Evolutionary conservation across 1,140 invertebrate species (phyloP), one percentile per base, ranked within the genome.

Genomic region (Sinonovacula constricta): DNA sequence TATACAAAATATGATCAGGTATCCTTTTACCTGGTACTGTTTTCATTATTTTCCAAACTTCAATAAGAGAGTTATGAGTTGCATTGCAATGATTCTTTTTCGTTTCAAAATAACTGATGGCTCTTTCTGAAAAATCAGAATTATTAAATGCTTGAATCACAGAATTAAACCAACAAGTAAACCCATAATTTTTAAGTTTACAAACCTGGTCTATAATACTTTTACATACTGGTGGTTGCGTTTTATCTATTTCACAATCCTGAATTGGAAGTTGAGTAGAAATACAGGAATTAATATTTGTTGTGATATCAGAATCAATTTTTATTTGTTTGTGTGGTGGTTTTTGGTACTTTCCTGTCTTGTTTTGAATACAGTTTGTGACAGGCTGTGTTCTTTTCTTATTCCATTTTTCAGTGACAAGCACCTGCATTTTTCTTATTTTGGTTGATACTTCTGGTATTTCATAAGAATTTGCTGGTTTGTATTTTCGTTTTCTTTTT

Each of bases 101-200:
- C n/a, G n/a, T n/a, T n/a, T n/a, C n/a, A n/a, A n/a, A n/a, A n/a
- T n/a, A 5, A 56, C 24, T 56, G 5, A 56, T 5, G 7, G 22
- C 54, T 10, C 7, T 56, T n/a, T 56, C 22, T 15, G 54, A 56
- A 12, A 56, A 5, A 56, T 56, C 26, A 10, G 12, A 15, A 56
- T 56, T 7, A 56, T 5, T n/a, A 7, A 10, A 56, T 7, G 54
- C 30, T 63, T 63, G 18, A 2, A 63, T 7, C 24, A 36, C 30
- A 34, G 60, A 63, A 34, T 63, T 63, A 34, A 63, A 63, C 60
- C 60, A 63, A 63, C 60, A 63, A 63, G 60, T 63, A 18, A 34
- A 34, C 5, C 60, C 60, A 34, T 10, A 63, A 22, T 63, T 63
- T n/a, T n/a, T n/a, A n/a, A n/a, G n/a, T n/a, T n/a, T n/a, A n/a